These are phyloP conservation scores for Lichenostomus cassidix DNA, from an alignment of 2,113 vertebrate species.

Conservation along the genomic window DNA sequence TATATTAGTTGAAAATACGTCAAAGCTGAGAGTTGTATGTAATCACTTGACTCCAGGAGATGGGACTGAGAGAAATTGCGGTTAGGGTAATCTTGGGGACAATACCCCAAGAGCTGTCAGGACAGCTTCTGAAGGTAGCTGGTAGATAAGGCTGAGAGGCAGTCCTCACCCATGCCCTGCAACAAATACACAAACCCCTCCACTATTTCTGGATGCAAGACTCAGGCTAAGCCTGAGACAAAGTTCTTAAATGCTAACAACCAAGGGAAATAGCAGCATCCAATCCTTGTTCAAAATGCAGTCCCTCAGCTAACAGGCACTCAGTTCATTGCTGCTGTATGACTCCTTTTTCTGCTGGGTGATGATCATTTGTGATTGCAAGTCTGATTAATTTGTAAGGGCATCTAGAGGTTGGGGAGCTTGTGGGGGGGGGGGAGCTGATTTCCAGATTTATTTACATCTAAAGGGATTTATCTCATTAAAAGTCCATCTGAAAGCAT, in stretches of 20 bases:
- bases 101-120: not conserved
- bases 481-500: not conserved
- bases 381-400: not conserved
- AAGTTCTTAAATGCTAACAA: not conserved
- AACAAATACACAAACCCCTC: not conserved
- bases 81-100: not conserved
- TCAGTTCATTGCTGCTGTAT: not conserved
- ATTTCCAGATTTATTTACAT: not conserved
- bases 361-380: not conserved
- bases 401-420: not conserved
- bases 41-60: not conserved
- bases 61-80: not conserved
- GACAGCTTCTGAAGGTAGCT: not conserved
- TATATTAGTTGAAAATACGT: not conserved
- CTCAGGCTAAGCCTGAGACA: not conserved
- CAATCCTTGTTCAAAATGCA: not conserved
- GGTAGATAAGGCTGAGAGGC: not conserved
- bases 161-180: not conserved
- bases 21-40: not conserved
- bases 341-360: slow-evolving; percentile 2
- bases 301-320: not conserved
- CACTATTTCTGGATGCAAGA: not conserved
- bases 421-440: fast-evolving
- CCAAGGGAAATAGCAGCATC: not conserved
- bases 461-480: not conserved